Conservation (phyloP, 2,888 invertebrate genomes). For the Seladonia tumulorum region DNA sequence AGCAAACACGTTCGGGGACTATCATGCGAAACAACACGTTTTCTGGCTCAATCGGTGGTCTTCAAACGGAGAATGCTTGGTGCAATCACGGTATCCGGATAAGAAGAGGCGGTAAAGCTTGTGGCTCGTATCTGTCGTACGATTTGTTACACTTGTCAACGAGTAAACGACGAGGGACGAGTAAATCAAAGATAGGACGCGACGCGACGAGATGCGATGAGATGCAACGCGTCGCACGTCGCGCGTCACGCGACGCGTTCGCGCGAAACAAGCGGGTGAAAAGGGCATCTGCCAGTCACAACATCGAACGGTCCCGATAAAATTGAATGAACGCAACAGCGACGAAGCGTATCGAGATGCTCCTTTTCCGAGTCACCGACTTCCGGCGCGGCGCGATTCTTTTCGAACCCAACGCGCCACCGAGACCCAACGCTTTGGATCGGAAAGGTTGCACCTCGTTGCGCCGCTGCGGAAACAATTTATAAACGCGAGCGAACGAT, state of each 20-base stretch:
- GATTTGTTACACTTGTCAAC: not conserved
- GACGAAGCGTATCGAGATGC: slow-evolving; percentile 1
- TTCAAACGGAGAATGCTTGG: not conserved
- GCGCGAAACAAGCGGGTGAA: slow-evolving; percentile 63
- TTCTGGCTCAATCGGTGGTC: not conserved
- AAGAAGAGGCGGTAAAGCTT: not conserved
- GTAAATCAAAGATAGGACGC: not conserved
- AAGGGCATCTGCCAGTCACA: slow-evolving; percentile 74
- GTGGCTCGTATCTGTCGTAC: not conserved
- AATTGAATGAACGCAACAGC: slow-evolving; percentile 6
- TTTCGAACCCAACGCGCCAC: not conserved
- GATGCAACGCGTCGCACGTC: not conserved
- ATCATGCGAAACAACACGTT: not conserved
- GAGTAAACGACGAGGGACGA: not conserved
- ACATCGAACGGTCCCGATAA: slow-evolving; percentile 62
- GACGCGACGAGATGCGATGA: too few species aligned
- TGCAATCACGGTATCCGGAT: not conserved
- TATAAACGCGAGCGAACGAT: too few species aligned
- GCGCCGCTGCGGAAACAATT: too few species aligned
- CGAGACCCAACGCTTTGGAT: not conserved
- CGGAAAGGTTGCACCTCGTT: not conserved
- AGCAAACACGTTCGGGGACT: not conserved
- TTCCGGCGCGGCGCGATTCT: not conserved
- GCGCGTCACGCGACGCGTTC: not conserved
- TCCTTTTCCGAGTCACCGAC: not conserved